These are phyloP conservation scores for Schlechtendalia chinensis DNA, from an alignment of 1,140 invertebrate species.

Conservation along the genomic window DNA sequence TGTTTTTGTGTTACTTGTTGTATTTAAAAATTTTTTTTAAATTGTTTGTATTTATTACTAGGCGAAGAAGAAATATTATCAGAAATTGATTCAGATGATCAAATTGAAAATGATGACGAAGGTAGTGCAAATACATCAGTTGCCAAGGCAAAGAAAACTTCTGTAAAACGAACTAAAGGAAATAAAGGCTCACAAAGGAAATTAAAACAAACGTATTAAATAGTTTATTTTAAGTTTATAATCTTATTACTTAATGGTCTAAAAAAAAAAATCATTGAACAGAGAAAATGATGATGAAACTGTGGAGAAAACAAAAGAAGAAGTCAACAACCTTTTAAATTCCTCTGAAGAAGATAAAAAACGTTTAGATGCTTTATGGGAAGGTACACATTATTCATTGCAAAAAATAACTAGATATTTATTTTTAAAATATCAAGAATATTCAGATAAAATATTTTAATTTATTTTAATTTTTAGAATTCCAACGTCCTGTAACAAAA, in stretches of 20 bases:
- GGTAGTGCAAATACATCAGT: not conserved
- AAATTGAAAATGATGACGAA: constrained; percentile 22
- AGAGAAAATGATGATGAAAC: constrained; percentile 50
- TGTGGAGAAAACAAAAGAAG: constrained; percentile 48
- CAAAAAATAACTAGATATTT: too few relatives aligned
- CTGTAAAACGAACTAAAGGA: not conserved
- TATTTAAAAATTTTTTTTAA: not conserved
- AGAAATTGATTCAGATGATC: constrained; percentile 48
- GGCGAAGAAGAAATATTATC: constrained; percentile 38
- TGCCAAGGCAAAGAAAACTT: constrained; percentile 18
- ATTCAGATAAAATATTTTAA: not conserved
- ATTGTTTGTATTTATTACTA: not conserved
- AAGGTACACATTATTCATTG: constrained; percentile 50
- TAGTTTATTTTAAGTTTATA: not conserved
- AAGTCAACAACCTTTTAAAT: constrained; percentile 11
- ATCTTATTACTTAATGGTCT: constrained; percentile 29
- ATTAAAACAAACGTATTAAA: constrained; percentile 45
- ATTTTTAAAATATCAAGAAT: not conserved
- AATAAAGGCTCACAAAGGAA: constrained; percentile 33
- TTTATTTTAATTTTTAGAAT: constrained; percentile 17
- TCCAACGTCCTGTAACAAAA: constrained; percentile 28
- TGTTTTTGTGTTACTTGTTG: not conserved
- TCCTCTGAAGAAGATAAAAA: constrained; percentile 54
- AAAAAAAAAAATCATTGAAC: too few relatives aligned
- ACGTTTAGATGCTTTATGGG: constrained; percentile 53